Evolutionary conservation across 92 coral and sea anemone species (phyloP).

Genomic region (Pocillopora meandrina): DNA sequence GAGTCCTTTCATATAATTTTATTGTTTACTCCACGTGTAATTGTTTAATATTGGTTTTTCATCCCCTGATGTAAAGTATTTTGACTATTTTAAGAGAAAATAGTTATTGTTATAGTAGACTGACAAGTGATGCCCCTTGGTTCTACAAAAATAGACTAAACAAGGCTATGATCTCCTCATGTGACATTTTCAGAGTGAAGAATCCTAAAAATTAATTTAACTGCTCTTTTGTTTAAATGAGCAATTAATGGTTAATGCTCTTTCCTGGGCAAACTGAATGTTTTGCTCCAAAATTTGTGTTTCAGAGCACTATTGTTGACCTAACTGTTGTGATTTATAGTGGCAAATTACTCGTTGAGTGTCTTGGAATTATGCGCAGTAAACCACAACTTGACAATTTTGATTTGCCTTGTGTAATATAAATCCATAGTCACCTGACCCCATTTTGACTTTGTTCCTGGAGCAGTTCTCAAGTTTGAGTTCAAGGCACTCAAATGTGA

Average conservation of each 20-base stretch:
- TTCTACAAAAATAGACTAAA: not conserved
- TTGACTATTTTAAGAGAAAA: not conserved
- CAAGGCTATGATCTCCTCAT: not conserved
- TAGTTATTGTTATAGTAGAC: not conserved
- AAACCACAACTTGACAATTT: too few relatives aligned
- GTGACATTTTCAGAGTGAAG: not conserved
- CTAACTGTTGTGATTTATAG: too few relatives aligned
- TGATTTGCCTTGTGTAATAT: too few relatives aligned
- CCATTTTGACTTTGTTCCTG: too few relatives aligned
- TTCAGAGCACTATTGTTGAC: too few relatives aligned
- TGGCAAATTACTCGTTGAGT: too few relatives aligned
- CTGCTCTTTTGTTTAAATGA: not conserved
- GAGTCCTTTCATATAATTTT: not conserved
- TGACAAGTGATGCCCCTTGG: not conserved
- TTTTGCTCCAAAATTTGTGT: not conserved
- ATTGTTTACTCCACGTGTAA: not conserved
- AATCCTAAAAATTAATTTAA: not conserved
- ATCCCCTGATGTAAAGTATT: constrained; percentile 3
- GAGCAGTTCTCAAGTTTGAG: too few relatives aligned
- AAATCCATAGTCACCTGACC: too few relatives aligned
- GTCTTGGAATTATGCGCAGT: too few relatives aligned
- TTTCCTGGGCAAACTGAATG: not conserved
- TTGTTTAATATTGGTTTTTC: not conserved
- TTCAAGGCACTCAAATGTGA: too few relatives aligned
- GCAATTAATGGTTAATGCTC: not conserved